Percentiles rank a stretch among this genome's conserved stretches.
phyloP scores from a whole-genome alignment of 2,888 invertebrate genomes.

The Catocala fraxini region DNA sequence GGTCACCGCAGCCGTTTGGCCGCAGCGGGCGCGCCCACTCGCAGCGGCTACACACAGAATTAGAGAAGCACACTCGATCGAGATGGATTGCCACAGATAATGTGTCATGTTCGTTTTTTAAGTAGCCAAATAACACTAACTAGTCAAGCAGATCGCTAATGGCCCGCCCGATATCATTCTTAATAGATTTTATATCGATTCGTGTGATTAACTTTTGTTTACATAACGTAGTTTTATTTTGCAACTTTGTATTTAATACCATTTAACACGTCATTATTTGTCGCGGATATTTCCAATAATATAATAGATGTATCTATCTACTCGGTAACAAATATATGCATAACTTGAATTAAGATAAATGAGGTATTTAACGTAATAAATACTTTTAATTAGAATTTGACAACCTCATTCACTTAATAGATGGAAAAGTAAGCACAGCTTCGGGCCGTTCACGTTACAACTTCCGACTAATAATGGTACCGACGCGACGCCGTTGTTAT shows the following conservation, averaged over 20 bases:
- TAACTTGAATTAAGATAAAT: conserved; percentile 12
- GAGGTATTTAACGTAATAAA: conserved; percentile 11
- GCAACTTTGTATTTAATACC: background rate
- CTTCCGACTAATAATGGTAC: no score
- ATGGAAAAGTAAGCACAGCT: conserved; percentile 14
- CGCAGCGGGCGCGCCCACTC: conserved; percentile 75
- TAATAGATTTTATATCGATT: conserved; percentile 42
- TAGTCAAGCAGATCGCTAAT: conserved; percentile 71
- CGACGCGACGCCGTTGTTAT: no score
- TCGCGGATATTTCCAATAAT: background rate
- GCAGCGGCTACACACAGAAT: conserved; percentile 68
- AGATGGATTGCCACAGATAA: conserved; percentile 80
- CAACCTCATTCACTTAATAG: conserved; percentile 14
- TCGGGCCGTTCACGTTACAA: background rate
- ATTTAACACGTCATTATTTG: background rate
- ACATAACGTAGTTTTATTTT: conserved; percentile 11
- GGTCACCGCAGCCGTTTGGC: conserved; percentile 63
- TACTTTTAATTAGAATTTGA: conserved; percentile 23
- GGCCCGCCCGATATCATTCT: conserved; percentile 64
- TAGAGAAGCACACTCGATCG: conserved; percentile 71
- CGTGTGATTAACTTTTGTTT: conserved; percentile 21
- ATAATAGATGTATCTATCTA: conserved; percentile 5
- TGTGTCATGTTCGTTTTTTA: conserved; percentile 76
- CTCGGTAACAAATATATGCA: conserved; percentile 2
- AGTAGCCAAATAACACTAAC: conserved; percentile 72